Percentiles rank a stretch among this genome's conserved stretches.
phyloP scores from a whole-genome alignment of 2,888 invertebrate genomes.

The Drosophila pseudotalamancana region DNA sequence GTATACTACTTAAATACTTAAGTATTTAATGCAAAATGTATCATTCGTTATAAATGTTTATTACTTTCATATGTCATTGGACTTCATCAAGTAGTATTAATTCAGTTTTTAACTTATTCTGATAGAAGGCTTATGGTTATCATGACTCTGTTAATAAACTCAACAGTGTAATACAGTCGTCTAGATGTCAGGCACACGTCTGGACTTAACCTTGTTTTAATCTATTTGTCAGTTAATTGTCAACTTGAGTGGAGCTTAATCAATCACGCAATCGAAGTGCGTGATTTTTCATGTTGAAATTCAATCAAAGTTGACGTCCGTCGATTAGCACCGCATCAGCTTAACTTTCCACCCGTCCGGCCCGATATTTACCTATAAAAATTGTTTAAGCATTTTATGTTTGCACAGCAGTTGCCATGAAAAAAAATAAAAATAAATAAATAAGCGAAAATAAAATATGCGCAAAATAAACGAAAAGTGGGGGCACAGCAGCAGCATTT shows the following conservation, averaged over 20 bases:
- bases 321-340: constrained; percentile 61
- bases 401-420: constrained; percentile 71
- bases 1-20: no score
- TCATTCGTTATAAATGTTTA: no score
- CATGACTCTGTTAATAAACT: no score
- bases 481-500: constrained; percentile 44
- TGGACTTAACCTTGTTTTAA: constrained; percentile 19
- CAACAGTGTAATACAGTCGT: no score
- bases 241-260: constrained; percentile 43
- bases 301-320: constrained; percentile 69
- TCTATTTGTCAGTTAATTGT: constrained; percentile 29
- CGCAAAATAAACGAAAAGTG: constrained; percentile 1
- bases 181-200: background rate
- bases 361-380: constrained; percentile 65
- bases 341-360: constrained; percentile 10
- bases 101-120: no score
- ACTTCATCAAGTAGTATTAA: no score
- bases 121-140: no score
- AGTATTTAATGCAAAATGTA: no score
- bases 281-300: constrained; percentile 50
- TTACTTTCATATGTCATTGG: no score
- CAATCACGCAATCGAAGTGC: constrained; percentile 38
- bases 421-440: constrained; percentile 11
- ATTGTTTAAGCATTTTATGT: constrained; percentile 79
- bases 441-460: no score